Percentiles rank a stretch among this genome's conserved stretches.
Evolutionary conservation across 2,797 vertebrate genomes (phyloP).

Genomic region (Poecilia picta): DNA sequence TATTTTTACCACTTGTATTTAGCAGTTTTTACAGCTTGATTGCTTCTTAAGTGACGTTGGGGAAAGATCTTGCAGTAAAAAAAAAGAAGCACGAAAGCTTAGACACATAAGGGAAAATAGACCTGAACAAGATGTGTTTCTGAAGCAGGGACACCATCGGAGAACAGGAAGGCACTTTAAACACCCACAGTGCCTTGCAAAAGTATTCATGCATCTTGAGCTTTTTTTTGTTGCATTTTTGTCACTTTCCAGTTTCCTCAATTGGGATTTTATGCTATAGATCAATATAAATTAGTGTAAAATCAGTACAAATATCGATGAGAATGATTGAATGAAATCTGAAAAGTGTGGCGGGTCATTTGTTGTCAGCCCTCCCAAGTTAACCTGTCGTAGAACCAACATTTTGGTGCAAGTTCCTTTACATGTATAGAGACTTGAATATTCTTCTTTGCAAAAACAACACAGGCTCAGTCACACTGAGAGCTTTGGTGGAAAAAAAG

Average conservation of each 20-base stretch:
- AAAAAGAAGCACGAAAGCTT: constrained; percentile 51
- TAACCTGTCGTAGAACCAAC: neutral
- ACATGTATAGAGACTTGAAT: neutral
- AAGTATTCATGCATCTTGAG: neutral
- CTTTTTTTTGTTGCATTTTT: neutral
- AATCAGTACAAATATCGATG: neutral
- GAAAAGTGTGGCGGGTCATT: neutral
- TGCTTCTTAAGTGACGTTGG: constrained; percentile 47
- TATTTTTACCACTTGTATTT: constrained; percentile 82
- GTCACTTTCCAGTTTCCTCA: neutral
- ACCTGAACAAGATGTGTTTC: constrained; percentile 30
- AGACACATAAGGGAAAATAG: constrained; percentile 54
- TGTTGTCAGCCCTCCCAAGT: neutral
- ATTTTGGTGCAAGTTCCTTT: neutral
- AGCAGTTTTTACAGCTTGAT: constrained; percentile 75
- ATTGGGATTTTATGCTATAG: constrained; percentile 1
- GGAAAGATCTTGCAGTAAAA: constrained; percentile 36
- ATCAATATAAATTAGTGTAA: neutral
- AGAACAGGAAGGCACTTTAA: constrained; percentile 69
- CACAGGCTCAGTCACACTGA: neutral
- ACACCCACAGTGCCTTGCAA: constrained; percentile 29
- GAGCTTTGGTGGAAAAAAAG: neutral
- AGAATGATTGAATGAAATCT: neutral
- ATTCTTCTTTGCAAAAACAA: neutral
- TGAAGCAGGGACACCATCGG: constrained; percentile 42